Evolutionary conservation across 2,888 invertebrate species (phyloP), one percentile per base, ranked within the genome.

Genomic region (Meteorus colon): DNA sequence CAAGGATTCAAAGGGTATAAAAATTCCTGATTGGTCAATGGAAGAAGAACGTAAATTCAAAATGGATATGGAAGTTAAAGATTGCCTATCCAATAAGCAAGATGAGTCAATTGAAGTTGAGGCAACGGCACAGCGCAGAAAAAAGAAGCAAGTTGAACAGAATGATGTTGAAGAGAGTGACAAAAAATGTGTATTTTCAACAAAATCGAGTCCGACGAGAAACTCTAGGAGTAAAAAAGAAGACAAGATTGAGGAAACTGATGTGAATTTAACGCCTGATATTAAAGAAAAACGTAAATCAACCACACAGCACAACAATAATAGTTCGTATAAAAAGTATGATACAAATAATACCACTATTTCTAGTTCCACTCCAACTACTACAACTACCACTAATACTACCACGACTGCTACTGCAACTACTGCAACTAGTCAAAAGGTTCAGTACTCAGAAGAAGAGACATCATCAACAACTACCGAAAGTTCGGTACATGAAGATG

Each of bases 391-490:
- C 14, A 45, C 45, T 45, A 24, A 24, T 24, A 1, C 3, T 45
- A 45, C 45, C 4, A 14, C 16, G 3, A 45, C 45, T 45, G 8
- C 14, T 16, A 34, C 4, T 34, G 8, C 34, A 34, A 45, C 45
- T 1, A 45, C 45, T 14, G 2, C 45, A 2, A 84, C 83, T 84
- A 85, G 84, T 82, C 89, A 89, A 73, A 88, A 89, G 80, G 78
- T 87, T 74, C 86, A 89, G 77, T 90, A 90, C 80, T 91, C 91
- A 60, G 93, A 93, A 84, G 94, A 94, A 84, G 94, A 94, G 83
- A 92, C 93, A 1, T 94, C 94, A 10, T 94, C 94, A 0, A 94
- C 93, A 2, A 94, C 94, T 8, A 94, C 94, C 3, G 94, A 94
- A 84, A 93, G 93, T 81, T 94, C 94, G 65, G 91, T 92, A 81